A percentile compares a stretch with the other conserved stretches of the same genome.
Conservation (phyloP, 2,888 invertebrate species). For the Hypsopygia costalis region DNA sequence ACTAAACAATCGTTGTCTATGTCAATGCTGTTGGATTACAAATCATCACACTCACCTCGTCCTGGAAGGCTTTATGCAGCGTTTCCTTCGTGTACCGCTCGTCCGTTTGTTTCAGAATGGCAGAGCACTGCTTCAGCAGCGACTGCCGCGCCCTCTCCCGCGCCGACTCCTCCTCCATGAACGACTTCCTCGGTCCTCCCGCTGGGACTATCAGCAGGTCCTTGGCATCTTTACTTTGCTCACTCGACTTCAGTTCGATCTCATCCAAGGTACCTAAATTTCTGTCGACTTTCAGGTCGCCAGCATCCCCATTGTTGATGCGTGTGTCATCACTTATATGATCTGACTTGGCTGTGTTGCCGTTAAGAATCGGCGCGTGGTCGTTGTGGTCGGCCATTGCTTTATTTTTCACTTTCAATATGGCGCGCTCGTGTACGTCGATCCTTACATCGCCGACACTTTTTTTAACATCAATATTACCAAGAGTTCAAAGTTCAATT, state of each 20-base stretch:
- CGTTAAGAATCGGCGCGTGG: background rate
- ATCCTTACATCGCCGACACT: background rate
- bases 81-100: slow-evolving; percentile 82
- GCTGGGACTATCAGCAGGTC: slow-evolving; percentile 41
- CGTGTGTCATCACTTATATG: background rate
- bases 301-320: slow-evolving; percentile 14
- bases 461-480: too few relatives aligned
- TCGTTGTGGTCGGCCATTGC: background rate
- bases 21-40: too few relatives aligned
- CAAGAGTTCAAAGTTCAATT: too few relatives aligned
- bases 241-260: slow-evolving; percentile 13
- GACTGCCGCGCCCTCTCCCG: slow-evolving; percentile 81
- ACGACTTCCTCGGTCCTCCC: slow-evolving; percentile 73
- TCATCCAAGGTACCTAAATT: slow-evolving; percentile 17
- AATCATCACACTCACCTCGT: too few relatives aligned
- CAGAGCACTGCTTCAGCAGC: slow-evolving; percentile 83
- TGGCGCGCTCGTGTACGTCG: background rate
- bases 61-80: slow-evolving; percentile 83
- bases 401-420: background rate
- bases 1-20: too few relatives aligned
- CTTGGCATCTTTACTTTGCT: slow-evolving; percentile 17
- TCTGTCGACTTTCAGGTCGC: background rate
- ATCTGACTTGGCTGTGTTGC: too few relatives aligned
- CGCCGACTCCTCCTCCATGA: slow-evolving; percentile 86
- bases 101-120: slow-evolving; percentile 82